Conservation (phyloP, 2,113 vertebrate species). For the Elephantulus edwardii region DNA sequence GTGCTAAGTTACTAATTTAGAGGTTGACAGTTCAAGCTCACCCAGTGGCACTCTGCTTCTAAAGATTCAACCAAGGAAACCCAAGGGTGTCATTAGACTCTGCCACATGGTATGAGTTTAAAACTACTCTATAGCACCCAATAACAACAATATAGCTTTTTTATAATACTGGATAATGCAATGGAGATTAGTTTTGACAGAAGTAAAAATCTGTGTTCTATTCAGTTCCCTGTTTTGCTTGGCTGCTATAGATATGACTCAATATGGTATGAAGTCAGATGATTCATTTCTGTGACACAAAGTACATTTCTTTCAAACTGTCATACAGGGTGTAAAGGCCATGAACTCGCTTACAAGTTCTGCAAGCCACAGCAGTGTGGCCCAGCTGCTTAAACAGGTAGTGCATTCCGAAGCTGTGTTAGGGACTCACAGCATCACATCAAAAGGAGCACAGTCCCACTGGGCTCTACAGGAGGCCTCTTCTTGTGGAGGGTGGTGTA, state of each 20-base stretch:
- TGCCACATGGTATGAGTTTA: no score
- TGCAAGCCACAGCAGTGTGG: neutral
- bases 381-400: neutral
- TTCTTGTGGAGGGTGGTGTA: neutral
- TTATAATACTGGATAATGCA: neutral
- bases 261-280: neutral
- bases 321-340: neutral
- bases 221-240: neutral
- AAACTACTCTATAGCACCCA: neutral
- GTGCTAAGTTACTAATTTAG: no score
- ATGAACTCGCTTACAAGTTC: neutral
- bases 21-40: no score
- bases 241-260: neutral
- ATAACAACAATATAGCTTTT: no score
- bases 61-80: no score
- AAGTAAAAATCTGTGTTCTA: neutral
- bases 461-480: neutral
- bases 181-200: neutral
- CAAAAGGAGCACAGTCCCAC: neutral
- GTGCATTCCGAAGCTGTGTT: neutral
- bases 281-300: neutral
- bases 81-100: no score
- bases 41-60: no score
- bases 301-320: slow-evolving; percentile 15
- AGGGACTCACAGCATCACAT: neutral